Evolutionary conservation across 2,888 invertebrate species (phyloP), one percentile per base, ranked within the genome.

Genomic region (Netelia melanura): DNA sequence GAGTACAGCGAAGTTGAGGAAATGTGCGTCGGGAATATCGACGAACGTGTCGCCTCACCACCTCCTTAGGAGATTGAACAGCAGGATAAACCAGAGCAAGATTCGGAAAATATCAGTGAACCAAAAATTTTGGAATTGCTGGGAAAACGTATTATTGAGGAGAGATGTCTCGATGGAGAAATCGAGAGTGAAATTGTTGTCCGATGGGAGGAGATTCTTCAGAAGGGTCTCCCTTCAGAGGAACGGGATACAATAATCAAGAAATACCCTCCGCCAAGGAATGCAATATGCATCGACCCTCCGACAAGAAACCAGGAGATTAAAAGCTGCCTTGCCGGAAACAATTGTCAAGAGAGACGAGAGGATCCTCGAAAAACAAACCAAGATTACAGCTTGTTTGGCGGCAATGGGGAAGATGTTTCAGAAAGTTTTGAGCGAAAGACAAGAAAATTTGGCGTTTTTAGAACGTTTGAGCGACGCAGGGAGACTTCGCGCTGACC

Each of bases 401-500:
- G 54, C 81, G 9, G 21, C 21, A 21, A 21, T 58, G n/a, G 23
- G 58, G 21, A 58, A 58, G 17, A 58, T 58, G 23, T 52, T 72
- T 61, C 14, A 25, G 43, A 9, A 14, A 71, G 3, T 38, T 21
- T 5, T 43, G 30, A 71, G 8, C 1, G 56, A 43, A 64, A 68
- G 38, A 68, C 3, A 70, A 23, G 23, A 11, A 71, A 52, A 71
- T 17, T 17, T n/a, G 56, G 25, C 38, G 23, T 10, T 61, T 23
- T 76, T 65, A n/a, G 84, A 80, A 44, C 70, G 44, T 43, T 30
- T 87, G 17, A 67, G 86, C 11, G 80, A 81, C 38, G 30, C 48
- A 10, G 65, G 72, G 11, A 87, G 86, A 56, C 56, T 87, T 21
- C 62, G 86, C 8, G 79, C 64, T 3, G 86, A 86, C 43, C n/a